Conservation (phyloP, 1,140 invertebrate genomes). For the Drosophila cardini region DNA sequence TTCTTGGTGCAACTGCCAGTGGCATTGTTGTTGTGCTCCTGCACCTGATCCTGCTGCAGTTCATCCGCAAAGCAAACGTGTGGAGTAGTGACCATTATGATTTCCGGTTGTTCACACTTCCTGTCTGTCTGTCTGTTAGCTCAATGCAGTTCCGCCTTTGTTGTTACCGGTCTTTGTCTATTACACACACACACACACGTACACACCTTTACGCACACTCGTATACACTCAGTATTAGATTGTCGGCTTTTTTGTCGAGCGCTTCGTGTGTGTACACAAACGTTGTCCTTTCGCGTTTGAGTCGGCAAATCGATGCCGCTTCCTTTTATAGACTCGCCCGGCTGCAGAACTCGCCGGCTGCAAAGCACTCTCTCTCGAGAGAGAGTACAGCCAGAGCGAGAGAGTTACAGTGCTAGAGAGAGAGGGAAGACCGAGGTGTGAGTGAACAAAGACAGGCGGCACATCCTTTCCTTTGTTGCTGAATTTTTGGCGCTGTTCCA, state of each 20-base stretch:
- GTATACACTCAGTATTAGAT: background rate
- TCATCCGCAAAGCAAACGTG: slow-evolving; percentile 79
- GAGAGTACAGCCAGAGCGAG: background rate
- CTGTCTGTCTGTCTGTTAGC: background rate
- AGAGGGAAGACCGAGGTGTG: background rate
- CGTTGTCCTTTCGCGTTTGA: slow-evolving; percentile 80
- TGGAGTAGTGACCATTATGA: slow-evolving; percentile 62
- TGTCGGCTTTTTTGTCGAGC: slow-evolving; percentile 38
- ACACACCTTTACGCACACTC: background rate
- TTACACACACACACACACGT: slow-evolving; percentile 8
- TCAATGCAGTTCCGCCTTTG: slow-evolving; percentile 56
- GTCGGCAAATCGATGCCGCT: slow-evolving; percentile 72
- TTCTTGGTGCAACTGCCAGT: slow-evolving; percentile 42
- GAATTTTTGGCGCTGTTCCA: slow-evolving; percentile 31
- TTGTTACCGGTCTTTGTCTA: slow-evolving; percentile 70
- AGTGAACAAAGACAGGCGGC: background rate
- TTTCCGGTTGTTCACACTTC: background rate
- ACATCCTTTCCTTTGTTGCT: slow-evolving; percentile 28
- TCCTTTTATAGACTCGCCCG: slow-evolving; percentile 77
- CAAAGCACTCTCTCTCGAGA: slow-evolving; percentile 31
- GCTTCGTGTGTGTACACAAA: slow-evolving; percentile 47
- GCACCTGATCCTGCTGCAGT: slow-evolving; percentile 38
- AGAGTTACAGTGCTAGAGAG: background rate
- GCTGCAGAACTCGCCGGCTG: slow-evolving; percentile 47
- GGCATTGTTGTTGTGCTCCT: slow-evolving; percentile 28